Conservation (phyloP, 1,140 invertebrate species). For the Zaprionus capensis region DNA sequence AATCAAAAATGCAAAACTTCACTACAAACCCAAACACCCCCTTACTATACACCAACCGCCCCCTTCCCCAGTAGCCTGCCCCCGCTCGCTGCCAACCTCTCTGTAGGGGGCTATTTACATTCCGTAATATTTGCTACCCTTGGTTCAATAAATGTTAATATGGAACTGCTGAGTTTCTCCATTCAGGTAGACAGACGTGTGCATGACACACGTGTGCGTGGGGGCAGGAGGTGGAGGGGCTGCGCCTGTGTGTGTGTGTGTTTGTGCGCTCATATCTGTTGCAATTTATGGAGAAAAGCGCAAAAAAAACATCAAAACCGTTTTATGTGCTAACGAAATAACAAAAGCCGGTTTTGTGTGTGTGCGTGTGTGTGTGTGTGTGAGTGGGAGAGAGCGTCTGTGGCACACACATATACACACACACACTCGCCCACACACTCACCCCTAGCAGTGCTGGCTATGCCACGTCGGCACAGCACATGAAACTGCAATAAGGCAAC, state of each 20-base stretch:
- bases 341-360: conserved; percentile 62
- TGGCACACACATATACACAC: conserved; percentile 3
- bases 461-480: conserved; percentile 54
- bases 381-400: too few relatives aligned
- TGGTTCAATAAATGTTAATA: conserved; percentile 50
- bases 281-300: conserved; percentile 60
- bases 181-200: conserved; percentile 22
- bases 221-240: not conserved
- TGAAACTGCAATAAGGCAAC: conserved; percentile 70
- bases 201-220: not conserved
- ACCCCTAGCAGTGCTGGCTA: conserved; percentile 17
- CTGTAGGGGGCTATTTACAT: conserved; percentile 16
- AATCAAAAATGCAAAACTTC: conserved; percentile 1
- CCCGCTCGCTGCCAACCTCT: too few relatives aligned
- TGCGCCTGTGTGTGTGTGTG: not conserved
- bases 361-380: not conserved
- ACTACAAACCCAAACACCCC: not conserved
- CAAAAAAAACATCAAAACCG: conserved; percentile 60
- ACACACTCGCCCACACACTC: conserved; percentile 18
- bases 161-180: conserved; percentile 26
- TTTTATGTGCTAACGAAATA: conserved; percentile 77
- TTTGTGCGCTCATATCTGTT: conserved; percentile 45
- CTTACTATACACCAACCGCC: not conserved
- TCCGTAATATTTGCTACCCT: conserved; percentile 30
- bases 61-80: not conserved